Conservation (phyloP, 2,113 vertebrate species). For the Todiramphus chloris region DNA sequence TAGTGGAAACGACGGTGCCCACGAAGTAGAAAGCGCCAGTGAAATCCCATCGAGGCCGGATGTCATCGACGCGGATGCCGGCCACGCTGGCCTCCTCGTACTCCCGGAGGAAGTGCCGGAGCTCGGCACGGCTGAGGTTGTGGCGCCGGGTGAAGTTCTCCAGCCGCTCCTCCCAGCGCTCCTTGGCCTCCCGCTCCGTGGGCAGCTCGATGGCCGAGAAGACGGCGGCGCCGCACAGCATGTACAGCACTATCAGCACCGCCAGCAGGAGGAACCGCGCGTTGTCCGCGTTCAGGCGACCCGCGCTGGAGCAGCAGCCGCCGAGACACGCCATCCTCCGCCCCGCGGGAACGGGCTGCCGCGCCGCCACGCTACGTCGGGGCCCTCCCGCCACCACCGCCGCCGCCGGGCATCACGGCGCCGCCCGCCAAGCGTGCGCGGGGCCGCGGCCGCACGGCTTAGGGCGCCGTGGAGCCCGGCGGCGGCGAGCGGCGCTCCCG, state of each 20-base stretch:
- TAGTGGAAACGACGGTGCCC: conserved; percentile 95
- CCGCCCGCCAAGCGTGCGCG: neutral
- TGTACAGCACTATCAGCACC: conserved; percentile 85
- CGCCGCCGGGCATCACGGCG: neutral
- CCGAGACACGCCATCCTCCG: conserved; percentile 84
- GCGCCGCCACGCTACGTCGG: neutral
- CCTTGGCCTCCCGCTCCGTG: conserved; percentile 86
- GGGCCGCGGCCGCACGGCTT: neutral
- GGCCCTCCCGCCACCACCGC: neutral
- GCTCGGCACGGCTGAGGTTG: conserved; percentile 85
- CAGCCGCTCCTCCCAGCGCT: conserved; percentile 87
- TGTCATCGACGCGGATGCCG: conserved; percentile 86
- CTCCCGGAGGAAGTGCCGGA: conserved; percentile 84
- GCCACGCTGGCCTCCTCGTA: conserved; percentile 89
- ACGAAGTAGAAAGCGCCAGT: conserved; percentile 95
- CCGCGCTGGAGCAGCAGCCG: conserved; percentile 81
- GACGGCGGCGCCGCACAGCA: conserved; percentile 92
- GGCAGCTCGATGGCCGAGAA: conserved; percentile 94
- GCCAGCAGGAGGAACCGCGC: conserved; percentile 91
- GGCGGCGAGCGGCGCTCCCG: neutral
- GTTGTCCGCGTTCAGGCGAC: conserved; percentile 89
- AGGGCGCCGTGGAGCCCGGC: too few species aligned
- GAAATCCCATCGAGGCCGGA: conserved; percentile 93
- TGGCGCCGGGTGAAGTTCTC: conserved; percentile 87
- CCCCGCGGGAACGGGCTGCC: neutral